Conservation (phyloP, 2,888 invertebrate species). For the Drosophila siamana region DNA sequence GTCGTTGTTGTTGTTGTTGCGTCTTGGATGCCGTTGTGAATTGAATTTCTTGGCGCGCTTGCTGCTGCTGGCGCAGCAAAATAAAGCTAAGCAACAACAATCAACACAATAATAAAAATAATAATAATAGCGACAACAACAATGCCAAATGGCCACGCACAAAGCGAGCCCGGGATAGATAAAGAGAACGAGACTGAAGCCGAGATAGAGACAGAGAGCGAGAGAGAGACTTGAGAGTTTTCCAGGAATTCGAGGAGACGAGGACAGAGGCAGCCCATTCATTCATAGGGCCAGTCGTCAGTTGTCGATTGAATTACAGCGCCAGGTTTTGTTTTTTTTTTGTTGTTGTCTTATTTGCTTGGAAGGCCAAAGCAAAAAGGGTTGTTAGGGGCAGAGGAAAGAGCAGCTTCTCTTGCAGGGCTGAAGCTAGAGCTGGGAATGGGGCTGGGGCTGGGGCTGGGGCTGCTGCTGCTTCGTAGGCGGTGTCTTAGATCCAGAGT, state of each 20-base stretch:
- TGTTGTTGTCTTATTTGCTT: constrained; percentile 21
- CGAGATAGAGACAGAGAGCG: not conserved
- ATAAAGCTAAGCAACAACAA: constrained; percentile 32
- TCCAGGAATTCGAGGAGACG: constrained; percentile 50
- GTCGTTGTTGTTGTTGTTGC: constrained; percentile 20
- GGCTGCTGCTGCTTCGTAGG: constrained; percentile 11
- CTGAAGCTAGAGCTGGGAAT: too few relatives aligned
- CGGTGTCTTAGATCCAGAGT: constrained; percentile 34
- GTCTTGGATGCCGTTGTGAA: constrained; percentile 54
- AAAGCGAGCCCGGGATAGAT: constrained; percentile 1
- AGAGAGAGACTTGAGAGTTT: constrained; percentile 12
- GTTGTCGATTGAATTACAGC: constrained; percentile 68
- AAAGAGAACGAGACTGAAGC: not conserved
- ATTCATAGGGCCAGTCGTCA: constrained; percentile 63
- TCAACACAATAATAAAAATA: constrained; percentile 30
- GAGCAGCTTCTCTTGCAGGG: not conserved
- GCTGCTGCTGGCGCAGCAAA: constrained; percentile 66
- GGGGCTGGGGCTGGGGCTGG: not conserved
- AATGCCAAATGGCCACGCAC: constrained; percentile 58
- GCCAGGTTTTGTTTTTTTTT: constrained; percentile 29
- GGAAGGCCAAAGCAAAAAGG: not conserved
- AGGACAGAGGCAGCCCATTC: constrained; percentile 50
- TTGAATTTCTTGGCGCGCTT: constrained; percentile 58
- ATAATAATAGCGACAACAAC: constrained; percentile 41
- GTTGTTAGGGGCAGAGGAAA: not conserved